Base-by-base conservation (phyloP, 1,140 invertebrate genomes). In the Cyphomyrmex costatus region DNA sequence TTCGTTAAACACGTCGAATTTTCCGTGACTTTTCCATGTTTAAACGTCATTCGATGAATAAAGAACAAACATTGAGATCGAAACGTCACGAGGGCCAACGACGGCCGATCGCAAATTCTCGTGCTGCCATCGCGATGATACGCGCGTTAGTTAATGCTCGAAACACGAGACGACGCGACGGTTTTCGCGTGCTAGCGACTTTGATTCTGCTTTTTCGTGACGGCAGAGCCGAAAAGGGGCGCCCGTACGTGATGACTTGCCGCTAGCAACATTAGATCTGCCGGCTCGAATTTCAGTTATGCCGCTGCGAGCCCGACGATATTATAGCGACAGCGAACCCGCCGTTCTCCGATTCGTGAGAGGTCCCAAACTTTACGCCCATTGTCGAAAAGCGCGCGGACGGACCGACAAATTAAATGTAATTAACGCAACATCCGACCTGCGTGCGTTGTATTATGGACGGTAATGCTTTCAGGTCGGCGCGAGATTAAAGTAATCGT, bases 191-290 rank as follows among this genome's bases (percentile, higher is more conserved):
- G 61, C 42, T 89, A 66, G 87, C 70, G 56, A 88, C 63, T 87
- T 85, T 74, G 83, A 84, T 90, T 86, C 70, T 49, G 73, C 65
- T 85, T 76, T 71, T 73, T 85, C 80, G 36, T 63, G 65, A 84
- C 78, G 88, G 71, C 70, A 33, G 24, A 24, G 33, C 27, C n/a
- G 56, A 63, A 85, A 85, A 51, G 21, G 70, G 36, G 46, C 30
- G 46, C 30, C 70, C 42, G 88, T 91, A 93, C 93, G 93, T 94
- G 93, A 94, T 94, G 93, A 93, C 92, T 93, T 89, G 93, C 90
- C 89, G 85, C 36, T 87, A 91, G 90, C 88, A 91, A 89, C 94
- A 95, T 95, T 95, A 92, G 94, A 93, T 93, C 90, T 93, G 94
- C 92, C 92, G 86, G 79, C 92, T 95, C 93, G 78, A 91, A 91